A percentile compares a stretch with the other conserved stretches of the same genome.
phyloP scores from a whole-genome alignment of 2,113 vertebrate species.

The Dolichallabes microphthalmus region DNA sequence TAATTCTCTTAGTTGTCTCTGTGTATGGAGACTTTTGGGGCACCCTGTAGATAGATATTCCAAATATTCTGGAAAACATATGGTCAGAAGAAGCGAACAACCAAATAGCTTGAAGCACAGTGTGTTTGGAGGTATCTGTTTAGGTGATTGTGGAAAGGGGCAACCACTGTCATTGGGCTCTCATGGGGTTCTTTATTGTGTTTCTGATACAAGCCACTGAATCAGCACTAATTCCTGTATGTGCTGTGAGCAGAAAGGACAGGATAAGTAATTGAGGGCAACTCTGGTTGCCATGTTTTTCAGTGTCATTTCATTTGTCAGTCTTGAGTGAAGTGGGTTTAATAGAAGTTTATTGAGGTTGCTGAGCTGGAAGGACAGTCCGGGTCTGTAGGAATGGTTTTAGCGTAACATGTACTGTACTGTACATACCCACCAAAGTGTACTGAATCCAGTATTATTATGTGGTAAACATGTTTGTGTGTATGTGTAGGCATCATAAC shows the following conservation, averaged over 20 bases:
- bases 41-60: too few relatives aligned
- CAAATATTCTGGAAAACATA: neutral
- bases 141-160: neutral
- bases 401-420: neutral
- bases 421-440: neutral
- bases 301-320: conserved; percentile 11
- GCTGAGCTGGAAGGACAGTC: conserved; percentile 6
- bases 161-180: neutral
- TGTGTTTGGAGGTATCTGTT: neutral
- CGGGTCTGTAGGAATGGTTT: neutral
- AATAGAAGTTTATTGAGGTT: neutral
- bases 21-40: too few relatives aligned
- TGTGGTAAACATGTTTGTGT: neutral
- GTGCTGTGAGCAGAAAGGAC: neutral
- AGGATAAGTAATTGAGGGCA: neutral
- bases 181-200: neutral
- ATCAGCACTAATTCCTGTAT: conserved; percentile 4
- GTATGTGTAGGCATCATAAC: neutral
- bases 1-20: too few relatives aligned
- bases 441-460: neutral
- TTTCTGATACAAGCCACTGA: conserved; percentile 2
- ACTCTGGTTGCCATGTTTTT: neutral
- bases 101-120: neutral
- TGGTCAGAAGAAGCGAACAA: too few relatives aligned
- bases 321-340: neutral